Evolutionary conservation across 2,888 invertebrate genomes (phyloP), one percentile per base, ranked within the genome.

Genomic region (Acleris sparsana): DNA sequence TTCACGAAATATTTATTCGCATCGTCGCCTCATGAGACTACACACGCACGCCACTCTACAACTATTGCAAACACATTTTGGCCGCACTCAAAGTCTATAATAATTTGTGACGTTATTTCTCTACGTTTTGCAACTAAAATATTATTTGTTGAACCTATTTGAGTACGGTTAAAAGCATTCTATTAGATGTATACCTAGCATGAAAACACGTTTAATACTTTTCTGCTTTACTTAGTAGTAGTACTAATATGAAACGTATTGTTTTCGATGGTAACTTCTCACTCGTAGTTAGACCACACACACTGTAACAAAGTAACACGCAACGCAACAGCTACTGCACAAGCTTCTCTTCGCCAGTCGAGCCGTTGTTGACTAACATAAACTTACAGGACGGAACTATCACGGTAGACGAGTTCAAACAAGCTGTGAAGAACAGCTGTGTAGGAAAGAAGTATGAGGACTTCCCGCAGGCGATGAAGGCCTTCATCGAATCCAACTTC

Each of bases 391-490:
- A 97, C 82, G 97, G 97, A 53, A 94, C 95, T 81, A 96, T 97
- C 74, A 95, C 96, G 4, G 95, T 95, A 63, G 96, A 96, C 1
- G 97, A 97, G 82, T 97, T 97, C 88, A 97, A 97, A 82, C 84
- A 83, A 75, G 97, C 97, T 0, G 96, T 97, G 0, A 95, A 96
- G 84, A 96, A 95, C 82, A 96, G 95, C 73, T 97, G 97, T 80
- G 93, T 97, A 22, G 97, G 97, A 5, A 94, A 95, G 76, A 93
- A 94, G 70, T 97, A 96, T 80, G 94, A 94, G 13, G 96, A 97
- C 68, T 97, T 97, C 79, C 97, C 97, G 0, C 96, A 97, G 86
- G 96, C 97, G 5, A 96, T 97, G 96, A 96, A 95, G 80, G 96
- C 96, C 81, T 97, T 97, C 84, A 97, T 97, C 80, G 97, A 97